These are phyloP conservation scores for Dicycla oo DNA, from an alignment of 2,888 invertebrate species.

Conservation along the genomic window DNA sequence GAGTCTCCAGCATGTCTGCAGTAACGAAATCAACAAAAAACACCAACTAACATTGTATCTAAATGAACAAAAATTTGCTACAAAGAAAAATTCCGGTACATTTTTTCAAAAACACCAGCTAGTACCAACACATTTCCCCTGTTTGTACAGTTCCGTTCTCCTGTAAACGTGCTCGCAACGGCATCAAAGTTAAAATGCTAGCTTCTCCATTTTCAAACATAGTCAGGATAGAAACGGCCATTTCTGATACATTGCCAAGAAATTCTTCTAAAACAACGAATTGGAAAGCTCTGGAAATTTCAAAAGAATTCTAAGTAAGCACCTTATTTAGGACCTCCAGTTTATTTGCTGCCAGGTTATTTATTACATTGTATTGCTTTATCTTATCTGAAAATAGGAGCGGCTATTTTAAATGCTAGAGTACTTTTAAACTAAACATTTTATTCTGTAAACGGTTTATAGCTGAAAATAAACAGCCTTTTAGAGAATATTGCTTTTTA, in stretches of 20 bases:
- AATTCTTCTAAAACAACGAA: slow-evolving; percentile 59
- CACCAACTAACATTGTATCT: slow-evolving; percentile 23
- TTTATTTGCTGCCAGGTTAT: slow-evolving; percentile 49
- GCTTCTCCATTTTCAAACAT: slow-evolving; percentile 54
- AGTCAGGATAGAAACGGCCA: slow-evolving; percentile 24
- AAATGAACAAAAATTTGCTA: slow-evolving; percentile 45
- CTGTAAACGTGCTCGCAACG: slow-evolving; percentile 52
- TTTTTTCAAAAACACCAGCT: slow-evolving; percentile 28
- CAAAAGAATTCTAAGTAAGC: slow-evolving; percentile 53
- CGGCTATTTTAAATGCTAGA: background rate
- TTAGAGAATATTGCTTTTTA: slow-evolving; percentile 1
- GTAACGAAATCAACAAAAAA: slow-evolving; percentile 43
- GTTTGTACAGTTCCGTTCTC: slow-evolving; percentile 47
- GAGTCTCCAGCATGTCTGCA: slow-evolving; percentile 13
- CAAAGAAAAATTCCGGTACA: slow-evolving; percentile 45
- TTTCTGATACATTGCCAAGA: slow-evolving; percentile 60
- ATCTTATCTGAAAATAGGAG: slow-evolving; percentile 39
- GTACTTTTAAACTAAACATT: slow-evolving; percentile 3
- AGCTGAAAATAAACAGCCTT: background rate
- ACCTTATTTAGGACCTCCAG: slow-evolving; percentile 48
- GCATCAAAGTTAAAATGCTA: slow-evolving; percentile 60
- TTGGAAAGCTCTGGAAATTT: slow-evolving; percentile 46
- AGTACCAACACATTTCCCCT: slow-evolving; percentile 37
- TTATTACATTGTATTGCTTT: slow-evolving; percentile 41
- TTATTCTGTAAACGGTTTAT: slow-evolving; percentile 3